A percentile compares a stretch with the other conserved stretches of the same genome.
phyloP scores from a whole-genome alignment of 2,888 invertebrate genomes.

The Notodonta ziczac region DNA sequence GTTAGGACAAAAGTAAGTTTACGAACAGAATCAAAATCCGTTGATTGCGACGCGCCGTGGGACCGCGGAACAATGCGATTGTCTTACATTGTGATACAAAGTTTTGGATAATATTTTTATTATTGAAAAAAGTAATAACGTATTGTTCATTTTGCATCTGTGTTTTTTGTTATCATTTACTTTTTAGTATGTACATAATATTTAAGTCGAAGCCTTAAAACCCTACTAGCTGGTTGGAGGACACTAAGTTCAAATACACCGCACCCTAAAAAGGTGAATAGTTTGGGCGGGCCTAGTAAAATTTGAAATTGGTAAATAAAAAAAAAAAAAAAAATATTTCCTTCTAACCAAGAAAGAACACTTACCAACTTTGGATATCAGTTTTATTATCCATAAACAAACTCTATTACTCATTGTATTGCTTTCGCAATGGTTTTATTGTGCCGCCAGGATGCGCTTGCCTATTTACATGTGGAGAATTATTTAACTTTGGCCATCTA shows the following conservation, averaged over 20 bases:
- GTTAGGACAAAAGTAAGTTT: slow-evolving; percentile 31
- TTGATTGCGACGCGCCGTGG: slow-evolving; percentile 55
- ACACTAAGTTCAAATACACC: too few relatives aligned
- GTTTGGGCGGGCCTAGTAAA: too few relatives aligned
- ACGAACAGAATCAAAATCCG: slow-evolving; percentile 37
- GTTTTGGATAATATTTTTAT: slow-evolving; percentile 36
- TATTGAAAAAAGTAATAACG: slow-evolving; percentile 4
- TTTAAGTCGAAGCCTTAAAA: too few relatives aligned
- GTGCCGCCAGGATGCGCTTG: slow-evolving; percentile 36
- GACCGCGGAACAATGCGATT: slow-evolving; percentile 56
- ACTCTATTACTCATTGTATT: slow-evolving; percentile 20
- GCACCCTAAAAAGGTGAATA: too few relatives aligned
- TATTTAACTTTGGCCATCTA: slow-evolving; percentile 21
- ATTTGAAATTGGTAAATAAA: neutral
- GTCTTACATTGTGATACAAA: slow-evolving; percentile 44
- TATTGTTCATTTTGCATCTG: neutral
- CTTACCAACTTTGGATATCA: neutral
- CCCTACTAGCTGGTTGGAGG: too few relatives aligned
- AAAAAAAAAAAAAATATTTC: neutral
- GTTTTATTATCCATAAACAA: neutral
- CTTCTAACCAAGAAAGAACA: neutral
- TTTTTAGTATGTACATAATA: neutral
- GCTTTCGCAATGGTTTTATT: slow-evolving; percentile 25
- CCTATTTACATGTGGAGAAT: slow-evolving; percentile 33
- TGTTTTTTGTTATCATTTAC: neutral